phyloP scores from a whole-genome alignment of 2,888 invertebrate species.

The Eilema griseolum region DNA sequence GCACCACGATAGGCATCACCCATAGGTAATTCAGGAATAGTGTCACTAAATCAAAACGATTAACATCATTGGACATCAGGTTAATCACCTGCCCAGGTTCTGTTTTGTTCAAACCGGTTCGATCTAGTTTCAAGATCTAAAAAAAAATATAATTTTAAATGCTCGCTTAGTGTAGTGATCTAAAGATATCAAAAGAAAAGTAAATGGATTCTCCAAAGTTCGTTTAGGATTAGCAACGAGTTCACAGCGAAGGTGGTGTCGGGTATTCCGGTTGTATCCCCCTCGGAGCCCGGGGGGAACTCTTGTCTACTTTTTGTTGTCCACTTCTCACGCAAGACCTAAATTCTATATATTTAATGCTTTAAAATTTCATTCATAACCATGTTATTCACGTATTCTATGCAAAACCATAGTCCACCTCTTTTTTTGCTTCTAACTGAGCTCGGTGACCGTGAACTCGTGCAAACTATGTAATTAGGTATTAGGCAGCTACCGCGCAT shows the following conservation, averaged over 20 bases:
- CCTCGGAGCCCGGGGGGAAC: too few relatives aligned
- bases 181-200: too few relatives aligned
- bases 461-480: not conserved
- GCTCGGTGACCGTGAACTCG: constrained; percentile 7
- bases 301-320: too few relatives aligned
- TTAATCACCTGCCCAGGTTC: constrained; percentile 93
- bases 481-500: not conserved
- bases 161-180: not conserved
- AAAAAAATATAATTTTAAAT: constrained; percentile 36
- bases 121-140: constrained; percentile 83
- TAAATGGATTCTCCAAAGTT: not conserved
- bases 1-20: constrained; percentile 92
- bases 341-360: not conserved
- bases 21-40: constrained; percentile 92
- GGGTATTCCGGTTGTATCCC: not conserved
- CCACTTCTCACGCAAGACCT: not conserved
- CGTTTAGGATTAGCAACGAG: not conserved
- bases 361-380: not conserved
- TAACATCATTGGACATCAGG: constrained; percentile 94
- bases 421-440: not conserved
- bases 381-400: not conserved
- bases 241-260: not conserved
- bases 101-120: constrained; percentile 87
- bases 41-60: constrained; percentile 91
- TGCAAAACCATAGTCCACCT: not conserved